A percentile compares a stretch with the other conserved stretches of the same genome.
phyloP scores from a whole-genome alignment of 2,888 invertebrate species.

The Agriopis aurantiaria region DNA sequence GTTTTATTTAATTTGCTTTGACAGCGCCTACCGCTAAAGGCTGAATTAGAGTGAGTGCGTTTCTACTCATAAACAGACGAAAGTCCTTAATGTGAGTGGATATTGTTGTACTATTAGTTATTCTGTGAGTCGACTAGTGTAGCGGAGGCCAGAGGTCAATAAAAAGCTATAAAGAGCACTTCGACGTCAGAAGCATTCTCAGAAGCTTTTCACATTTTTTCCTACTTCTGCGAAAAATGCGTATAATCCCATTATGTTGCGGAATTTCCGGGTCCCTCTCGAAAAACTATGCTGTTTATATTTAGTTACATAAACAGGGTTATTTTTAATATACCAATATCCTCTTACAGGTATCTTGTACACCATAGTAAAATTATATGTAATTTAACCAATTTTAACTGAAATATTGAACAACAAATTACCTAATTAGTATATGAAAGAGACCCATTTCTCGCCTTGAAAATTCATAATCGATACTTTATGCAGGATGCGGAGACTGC shows the following conservation, averaged over 20 bases:
- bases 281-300: conserved; percentile 7
- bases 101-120: background rate
- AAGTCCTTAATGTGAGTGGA: background rate
- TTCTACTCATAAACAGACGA: background rate
- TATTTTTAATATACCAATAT: too few relatives aligned
- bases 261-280: background rate
- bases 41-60: background rate
- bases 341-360: too few relatives aligned
- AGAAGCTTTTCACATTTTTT: conserved; percentile 3
- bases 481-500: too few relatives aligned
- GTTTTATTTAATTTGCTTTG: too few relatives aligned
- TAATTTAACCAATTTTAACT: too few relatives aligned
- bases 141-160: conserved; percentile 13
- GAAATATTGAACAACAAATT: too few relatives aligned
- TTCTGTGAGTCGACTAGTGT: background rate
- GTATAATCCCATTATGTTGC: conserved; percentile 14
- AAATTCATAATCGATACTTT: too few relatives aligned
- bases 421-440: too few relatives aligned
- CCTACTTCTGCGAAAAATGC: conserved; percentile 16
- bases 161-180: conserved; percentile 17
- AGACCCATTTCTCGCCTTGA: too few relatives aligned
- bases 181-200: conserved; percentile 14
- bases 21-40: too few relatives aligned
- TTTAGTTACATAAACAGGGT: background rate
- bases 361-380: too few relatives aligned